Percentiles rank a stretch among this genome's conserved stretches.
Evolutionary conservation across 35 echinoderm and acorn worm genomes (phyloP).

Genomic region (Ophioderma brevispina): DNA sequence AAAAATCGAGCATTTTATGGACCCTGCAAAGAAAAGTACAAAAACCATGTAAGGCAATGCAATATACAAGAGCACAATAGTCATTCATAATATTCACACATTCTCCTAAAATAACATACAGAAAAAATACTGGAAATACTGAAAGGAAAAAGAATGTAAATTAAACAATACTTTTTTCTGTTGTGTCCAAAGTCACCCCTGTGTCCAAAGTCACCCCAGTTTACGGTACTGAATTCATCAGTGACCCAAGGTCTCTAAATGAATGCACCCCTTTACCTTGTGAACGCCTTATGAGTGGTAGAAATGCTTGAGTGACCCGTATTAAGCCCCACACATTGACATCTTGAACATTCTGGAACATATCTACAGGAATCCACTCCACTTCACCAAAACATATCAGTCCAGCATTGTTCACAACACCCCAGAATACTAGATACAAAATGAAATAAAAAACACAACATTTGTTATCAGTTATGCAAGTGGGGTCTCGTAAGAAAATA

Average conservation of each 20-base stretch:
- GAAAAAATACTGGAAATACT: background rate
- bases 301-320: constrained; percentile 57
- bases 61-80: constrained; percentile 12
- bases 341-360: constrained; percentile 55
- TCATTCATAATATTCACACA: background rate
- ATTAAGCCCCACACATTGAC: constrained; percentile 74
- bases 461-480: too few species aligned
- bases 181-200: constrained; percentile 31
- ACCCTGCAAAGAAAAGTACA: constrained; percentile 1
- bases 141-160: constrained; percentile 13
- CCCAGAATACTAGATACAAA: constrained; percentile 62
- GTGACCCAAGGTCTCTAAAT: too few species aligned
- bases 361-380: constrained; percentile 62
- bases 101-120: background rate
- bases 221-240: too few species aligned
- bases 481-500: too few species aligned
- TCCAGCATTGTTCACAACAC: constrained; percentile 74
- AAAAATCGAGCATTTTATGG: constrained; percentile 22
- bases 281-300: constrained; percentile 53
- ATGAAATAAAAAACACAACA: background rate
- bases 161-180: constrained; percentile 26
- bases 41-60: constrained; percentile 10
- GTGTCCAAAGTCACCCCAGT: background rate
- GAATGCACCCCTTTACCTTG: too few species aligned
- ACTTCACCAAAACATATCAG: constrained; percentile 47